A percentile compares a stretch with the other conserved stretches of the same genome.
Conservation (phyloP, 2,888 invertebrate genomes). For the Tryphoninae sp. region DNA sequence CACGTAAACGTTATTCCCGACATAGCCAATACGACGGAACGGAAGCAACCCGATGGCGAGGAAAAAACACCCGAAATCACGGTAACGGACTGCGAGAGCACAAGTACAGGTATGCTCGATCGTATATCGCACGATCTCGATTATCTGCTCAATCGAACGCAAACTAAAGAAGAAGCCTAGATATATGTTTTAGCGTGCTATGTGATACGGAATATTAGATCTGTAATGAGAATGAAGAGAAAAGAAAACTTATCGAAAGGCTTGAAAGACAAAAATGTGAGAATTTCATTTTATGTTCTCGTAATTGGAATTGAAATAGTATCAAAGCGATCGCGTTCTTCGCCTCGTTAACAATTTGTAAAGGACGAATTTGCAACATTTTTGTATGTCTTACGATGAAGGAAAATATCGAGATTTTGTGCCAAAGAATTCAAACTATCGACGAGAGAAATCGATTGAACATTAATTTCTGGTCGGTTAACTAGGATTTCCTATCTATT, state of each 20-base stretch:
- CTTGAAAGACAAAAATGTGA: conserved; percentile 41
- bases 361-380: no score
- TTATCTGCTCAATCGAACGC: conserved; percentile 88
- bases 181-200: not conserved
- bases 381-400: no score
- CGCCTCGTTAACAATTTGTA: not conserved
- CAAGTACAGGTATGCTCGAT: conserved; percentile 85
- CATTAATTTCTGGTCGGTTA: conserved; percentile 51
- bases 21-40: conserved; percentile 78
- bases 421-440: not conserved
- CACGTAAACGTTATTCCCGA: conserved; percentile 75
- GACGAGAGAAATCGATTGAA: conserved; percentile 15
- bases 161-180: conserved; percentile 74
- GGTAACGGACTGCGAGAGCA: conserved; percentile 70
- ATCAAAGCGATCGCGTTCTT: not conserved
- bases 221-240: not conserved
- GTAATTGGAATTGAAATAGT: conserved; percentile 36
- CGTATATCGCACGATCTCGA: conserved; percentile 92
- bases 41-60: conserved; percentile 77
- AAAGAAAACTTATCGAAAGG: conserved; percentile 24
- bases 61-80: conserved; percentile 73
- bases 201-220: conserved; percentile 21
- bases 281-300: conserved; percentile 10
- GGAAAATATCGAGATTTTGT: no score
- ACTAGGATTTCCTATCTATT: conserved; percentile 30